phyloP scores from a whole-genome alignment of 2,113 vertebrate genomes.

The Falcunculus frontatus region DNA sequence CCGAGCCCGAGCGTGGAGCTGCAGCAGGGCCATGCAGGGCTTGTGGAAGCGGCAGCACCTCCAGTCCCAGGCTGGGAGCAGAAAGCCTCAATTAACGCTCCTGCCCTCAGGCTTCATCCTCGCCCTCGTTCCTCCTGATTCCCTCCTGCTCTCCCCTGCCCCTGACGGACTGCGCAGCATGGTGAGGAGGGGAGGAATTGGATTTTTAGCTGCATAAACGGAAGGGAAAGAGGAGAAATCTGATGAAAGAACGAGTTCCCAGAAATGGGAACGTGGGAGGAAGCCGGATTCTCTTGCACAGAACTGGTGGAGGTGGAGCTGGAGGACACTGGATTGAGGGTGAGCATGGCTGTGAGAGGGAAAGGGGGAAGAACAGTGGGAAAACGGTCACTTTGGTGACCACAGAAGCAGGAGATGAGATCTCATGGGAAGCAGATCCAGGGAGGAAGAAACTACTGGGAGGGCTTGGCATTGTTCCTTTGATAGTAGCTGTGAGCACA shows the following conservation, averaged over 20 bases:
- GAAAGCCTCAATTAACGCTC: not conserved
- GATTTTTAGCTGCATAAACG: not conserved
- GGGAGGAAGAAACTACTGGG: not conserved
- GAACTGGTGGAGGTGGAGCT: not conserved
- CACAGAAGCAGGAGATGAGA: not conserved
- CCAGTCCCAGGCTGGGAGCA: not conserved
- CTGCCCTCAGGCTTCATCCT: not conserved
- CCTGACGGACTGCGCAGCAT: not conserved
- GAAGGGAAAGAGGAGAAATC: not conserved
- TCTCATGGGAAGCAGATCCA: not conserved
- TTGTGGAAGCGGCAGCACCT: not conserved
- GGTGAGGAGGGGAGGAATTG: not conserved
- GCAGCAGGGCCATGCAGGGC: rapidly evolving
- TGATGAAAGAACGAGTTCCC: not conserved
- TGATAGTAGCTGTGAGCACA: not conserved
- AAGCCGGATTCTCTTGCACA: not conserved
- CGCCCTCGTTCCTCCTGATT: not conserved
- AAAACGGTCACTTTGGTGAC: not conserved
- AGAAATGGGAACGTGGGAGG: not conserved
- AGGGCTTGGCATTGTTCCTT: not conserved
- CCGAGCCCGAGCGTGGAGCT: rapidly evolving
- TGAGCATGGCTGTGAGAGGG: not conserved
- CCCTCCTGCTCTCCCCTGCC: not conserved
- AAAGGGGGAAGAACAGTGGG: not conserved
- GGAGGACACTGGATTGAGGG: not conserved